Evolutionary conservation across 1,140 invertebrate species (phyloP).

Genomic region (Epicauta chinensis): DNA sequence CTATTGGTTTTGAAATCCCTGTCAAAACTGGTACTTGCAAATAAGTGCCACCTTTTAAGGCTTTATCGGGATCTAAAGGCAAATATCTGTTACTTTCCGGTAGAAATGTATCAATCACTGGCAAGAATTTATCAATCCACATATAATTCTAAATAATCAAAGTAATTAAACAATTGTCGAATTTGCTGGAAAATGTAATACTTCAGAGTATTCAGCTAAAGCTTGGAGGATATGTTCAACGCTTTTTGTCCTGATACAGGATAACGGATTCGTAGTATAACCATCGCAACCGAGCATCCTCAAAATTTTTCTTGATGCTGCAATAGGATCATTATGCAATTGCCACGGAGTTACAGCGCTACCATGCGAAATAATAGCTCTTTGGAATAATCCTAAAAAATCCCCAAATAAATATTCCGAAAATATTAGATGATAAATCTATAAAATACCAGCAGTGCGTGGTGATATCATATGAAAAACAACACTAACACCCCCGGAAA

Average conservation of each 20-base stretch:
- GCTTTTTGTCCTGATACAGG: conserved; percentile 58
- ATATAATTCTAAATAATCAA: conserved; percentile 36
- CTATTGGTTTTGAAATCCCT: conserved; percentile 47
- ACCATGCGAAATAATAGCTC: conserved; percentile 66
- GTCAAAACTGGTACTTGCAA: conserved; percentile 50
- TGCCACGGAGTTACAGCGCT: conserved; percentile 60
- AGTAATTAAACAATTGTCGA: conserved; percentile 8
- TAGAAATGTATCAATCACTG: conserved; percentile 52
- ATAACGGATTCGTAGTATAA: conserved; percentile 40
- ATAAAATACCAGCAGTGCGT: conserved; percentile 47
- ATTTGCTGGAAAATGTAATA: conserved; percentile 27
- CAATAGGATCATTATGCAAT: conserved; percentile 44
- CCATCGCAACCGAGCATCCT: conserved; percentile 48
- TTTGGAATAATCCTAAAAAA: conserved; percentile 55
- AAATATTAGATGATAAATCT: background rate
- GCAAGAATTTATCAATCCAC: conserved; percentile 50
- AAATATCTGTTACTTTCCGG: conserved; percentile 50
- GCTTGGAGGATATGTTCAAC: conserved; percentile 50
- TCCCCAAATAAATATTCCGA: conserved; percentile 1
- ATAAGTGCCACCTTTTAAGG: conserved; percentile 43
- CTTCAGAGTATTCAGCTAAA: conserved; percentile 52
- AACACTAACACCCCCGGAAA: conserved; percentile 55
- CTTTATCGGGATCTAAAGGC: conserved; percentile 44
- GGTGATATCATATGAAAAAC: conserved; percentile 55
- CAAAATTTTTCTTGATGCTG: conserved; percentile 53